Conservation (phyloP, 2,113 vertebrate genomes). For the Callaeas wilsoni region DNA sequence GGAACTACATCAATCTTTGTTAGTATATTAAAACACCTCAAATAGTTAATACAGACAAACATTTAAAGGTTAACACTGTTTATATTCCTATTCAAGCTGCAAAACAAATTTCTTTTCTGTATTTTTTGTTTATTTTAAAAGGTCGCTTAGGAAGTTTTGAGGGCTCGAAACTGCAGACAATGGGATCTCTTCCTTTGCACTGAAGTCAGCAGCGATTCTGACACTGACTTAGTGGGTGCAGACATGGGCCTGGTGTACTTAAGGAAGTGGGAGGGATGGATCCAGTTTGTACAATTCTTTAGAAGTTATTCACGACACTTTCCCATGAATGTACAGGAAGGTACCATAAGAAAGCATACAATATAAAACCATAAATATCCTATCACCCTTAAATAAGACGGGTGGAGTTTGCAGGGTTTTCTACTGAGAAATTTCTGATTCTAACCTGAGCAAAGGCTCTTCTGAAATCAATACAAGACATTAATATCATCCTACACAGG, state of each 20-base stretch:
- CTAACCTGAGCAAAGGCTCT: neutral
- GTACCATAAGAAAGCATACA: neutral
- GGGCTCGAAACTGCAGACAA: neutral
- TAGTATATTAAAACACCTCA: conserved; percentile 10
- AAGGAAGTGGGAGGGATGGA: neutral
- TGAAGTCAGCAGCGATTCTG: neutral
- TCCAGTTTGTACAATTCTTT: neutral
- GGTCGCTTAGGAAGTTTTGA: neutral
- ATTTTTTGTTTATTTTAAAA: neutral
- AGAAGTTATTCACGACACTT: neutral
- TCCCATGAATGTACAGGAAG: neutral
- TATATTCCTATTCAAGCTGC: neutral
- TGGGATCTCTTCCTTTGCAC: neutral
- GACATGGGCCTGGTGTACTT: neutral
- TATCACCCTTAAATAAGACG: neutral
- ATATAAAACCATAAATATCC: neutral
- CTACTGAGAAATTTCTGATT: neutral
- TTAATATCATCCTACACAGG: neutral
- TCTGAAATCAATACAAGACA: neutral
- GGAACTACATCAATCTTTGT: conserved; percentile 52
- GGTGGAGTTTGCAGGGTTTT: neutral
- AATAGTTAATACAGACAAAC: neutral
- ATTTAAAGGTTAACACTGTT: neutral
- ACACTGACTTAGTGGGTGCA: neutral
- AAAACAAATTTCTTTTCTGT: neutral